A percentile compares a stretch with the other conserved stretches of the same genome.
Evolutionary conservation across 2,888 invertebrate genomes (phyloP).

Genomic region (Trichacis sp.): DNA sequence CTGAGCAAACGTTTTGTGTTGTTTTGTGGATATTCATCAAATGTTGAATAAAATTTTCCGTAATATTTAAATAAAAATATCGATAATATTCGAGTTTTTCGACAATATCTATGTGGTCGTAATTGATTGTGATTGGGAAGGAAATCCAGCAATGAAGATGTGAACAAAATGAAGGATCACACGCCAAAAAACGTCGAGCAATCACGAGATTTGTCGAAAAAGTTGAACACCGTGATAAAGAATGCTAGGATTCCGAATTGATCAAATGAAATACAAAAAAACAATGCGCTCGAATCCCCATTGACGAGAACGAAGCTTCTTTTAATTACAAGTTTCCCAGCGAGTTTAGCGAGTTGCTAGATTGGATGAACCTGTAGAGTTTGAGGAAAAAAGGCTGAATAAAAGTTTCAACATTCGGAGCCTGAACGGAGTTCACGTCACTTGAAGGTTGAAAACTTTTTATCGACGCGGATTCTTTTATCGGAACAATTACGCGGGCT

Average conservation of each 20-base stretch:
- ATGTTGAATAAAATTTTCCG: too few species aligned
- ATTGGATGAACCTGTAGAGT: neutral
- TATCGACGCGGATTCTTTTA: slow-evolving; percentile 5
- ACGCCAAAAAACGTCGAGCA: neutral
- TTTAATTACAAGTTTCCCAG: neutral
- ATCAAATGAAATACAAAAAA: slow-evolving; percentile 1
- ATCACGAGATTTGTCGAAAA: neutral
- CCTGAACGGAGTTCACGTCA: neutral
- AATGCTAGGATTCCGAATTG: neutral
- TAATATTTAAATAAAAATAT: too few species aligned
- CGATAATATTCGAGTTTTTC: too few species aligned
- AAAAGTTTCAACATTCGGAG: neutral
- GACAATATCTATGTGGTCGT: too few species aligned
- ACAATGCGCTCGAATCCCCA: neutral
- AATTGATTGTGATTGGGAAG: too few species aligned
- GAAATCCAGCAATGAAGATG: too few species aligned
- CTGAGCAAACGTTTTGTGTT: too few species aligned
- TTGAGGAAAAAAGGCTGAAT: neutral
- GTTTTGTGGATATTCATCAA: too few species aligned
- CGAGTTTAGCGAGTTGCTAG: neutral
- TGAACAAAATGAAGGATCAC: too few species aligned
- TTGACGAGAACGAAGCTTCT: neutral
- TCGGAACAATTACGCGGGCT: slow-evolving; percentile 1
- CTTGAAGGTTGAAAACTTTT: neutral
- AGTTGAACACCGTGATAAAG: neutral